A percentile compares a stretch with the other conserved stretches of the same genome.
phyloP scores from a whole-genome alignment of 1,140 invertebrate species.

The Lethocerus indicus region DNA sequence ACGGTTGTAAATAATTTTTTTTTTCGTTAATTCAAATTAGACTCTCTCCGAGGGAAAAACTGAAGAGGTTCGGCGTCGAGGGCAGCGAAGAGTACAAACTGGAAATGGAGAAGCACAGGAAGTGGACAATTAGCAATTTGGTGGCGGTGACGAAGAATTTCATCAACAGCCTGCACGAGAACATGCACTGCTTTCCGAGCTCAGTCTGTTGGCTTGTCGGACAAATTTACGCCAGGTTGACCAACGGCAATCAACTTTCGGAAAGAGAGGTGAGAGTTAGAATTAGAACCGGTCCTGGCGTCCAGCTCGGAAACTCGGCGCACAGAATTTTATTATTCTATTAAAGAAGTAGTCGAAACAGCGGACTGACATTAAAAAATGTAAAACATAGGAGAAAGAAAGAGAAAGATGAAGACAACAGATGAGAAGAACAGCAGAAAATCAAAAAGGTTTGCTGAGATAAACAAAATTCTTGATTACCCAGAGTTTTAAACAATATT shows the following conservation, averaged over 20 bases:
- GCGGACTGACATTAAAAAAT: too few species aligned
- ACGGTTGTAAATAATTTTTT: too few species aligned
- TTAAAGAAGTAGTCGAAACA: too few species aligned
- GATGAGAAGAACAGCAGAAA: too few species aligned
- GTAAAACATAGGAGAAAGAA: too few species aligned
- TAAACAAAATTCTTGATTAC: too few species aligned
- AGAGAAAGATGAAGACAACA: too few species aligned
- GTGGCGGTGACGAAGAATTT: constrained; percentile 66
- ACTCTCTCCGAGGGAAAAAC: constrained; percentile 47
- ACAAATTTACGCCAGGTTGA: constrained; percentile 52
- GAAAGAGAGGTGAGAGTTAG: constrained; percentile 36
- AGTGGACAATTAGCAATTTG: constrained; percentile 63
- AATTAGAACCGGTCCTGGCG: too few species aligned
- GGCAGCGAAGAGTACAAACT: constrained; percentile 46
- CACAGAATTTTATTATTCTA: too few species aligned
- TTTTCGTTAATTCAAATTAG: constrained; percentile 26
- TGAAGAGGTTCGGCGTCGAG: constrained; percentile 63
- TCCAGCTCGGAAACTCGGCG: not conserved
- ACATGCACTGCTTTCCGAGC: constrained; percentile 83
- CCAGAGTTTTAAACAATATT: too few species aligned
- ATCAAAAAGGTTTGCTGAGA: too few species aligned
- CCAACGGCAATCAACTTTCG: constrained; percentile 40
- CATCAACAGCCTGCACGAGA: constrained; percentile 65
- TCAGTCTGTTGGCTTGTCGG: constrained; percentile 60
- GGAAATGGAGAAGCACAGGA: constrained; percentile 57